Evolutionary conservation across 2,797 vertebrate species (phyloP).

Genomic region (Clangula hyemalis): DNA sequence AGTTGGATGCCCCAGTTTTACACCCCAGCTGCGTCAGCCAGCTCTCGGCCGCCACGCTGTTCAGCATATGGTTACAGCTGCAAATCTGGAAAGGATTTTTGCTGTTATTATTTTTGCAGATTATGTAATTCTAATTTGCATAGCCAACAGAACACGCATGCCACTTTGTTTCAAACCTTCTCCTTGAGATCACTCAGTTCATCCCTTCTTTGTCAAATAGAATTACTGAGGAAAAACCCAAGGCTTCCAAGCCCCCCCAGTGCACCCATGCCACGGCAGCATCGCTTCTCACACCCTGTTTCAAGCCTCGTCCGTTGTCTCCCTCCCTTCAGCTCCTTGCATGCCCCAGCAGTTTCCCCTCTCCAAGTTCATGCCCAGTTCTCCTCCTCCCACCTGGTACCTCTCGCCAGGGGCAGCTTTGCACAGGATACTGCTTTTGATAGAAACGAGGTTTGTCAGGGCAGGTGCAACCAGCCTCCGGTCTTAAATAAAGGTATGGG

Average conservation of each 20-base stretch:
- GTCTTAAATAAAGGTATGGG: background rate
- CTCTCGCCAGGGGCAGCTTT: background rate
- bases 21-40: background rate
- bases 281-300: background rate
- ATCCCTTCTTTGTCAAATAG: background rate
- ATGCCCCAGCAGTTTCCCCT: background rate
- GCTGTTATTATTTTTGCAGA: background rate
- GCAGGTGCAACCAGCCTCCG: background rate
- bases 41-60: background rate
- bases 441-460: background rate
- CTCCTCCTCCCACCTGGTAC: background rate
- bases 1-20: slow-evolving; percentile 37
- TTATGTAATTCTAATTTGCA: slow-evolving; percentile 48
- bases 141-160: background rate
- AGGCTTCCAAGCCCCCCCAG: background rate
- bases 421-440: background rate
- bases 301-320: background rate
- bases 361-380: background rate
- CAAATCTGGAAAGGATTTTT: slow-evolving; percentile 36
- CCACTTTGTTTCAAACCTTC: background rate
- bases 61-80: background rate
- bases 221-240: background rate
- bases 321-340: background rate
- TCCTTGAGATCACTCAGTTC: background rate
- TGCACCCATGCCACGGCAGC: accelerated